Base-by-base conservation (phyloP, 2,888 invertebrate genomes). In the Cotesia congregata region DNA sequence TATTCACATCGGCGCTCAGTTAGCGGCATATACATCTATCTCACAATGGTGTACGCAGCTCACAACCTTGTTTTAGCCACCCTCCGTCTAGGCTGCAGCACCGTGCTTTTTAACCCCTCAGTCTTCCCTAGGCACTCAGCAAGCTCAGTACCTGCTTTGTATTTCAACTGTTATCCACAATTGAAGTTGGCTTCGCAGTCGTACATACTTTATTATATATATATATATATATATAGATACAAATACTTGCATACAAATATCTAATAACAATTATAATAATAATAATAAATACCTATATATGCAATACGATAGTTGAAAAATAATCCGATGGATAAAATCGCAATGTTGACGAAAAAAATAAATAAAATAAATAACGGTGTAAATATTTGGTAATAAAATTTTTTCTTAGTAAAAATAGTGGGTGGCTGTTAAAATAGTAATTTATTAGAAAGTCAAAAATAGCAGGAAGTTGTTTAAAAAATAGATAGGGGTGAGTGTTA, bases 81-180 rank as follows among this genome's bases (percentile, higher is more conserved):
- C 74, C 72, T 72, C 75, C 70, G 73, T 68, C 72, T 41, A 40
- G 71, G 77, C 79, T 65, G 67, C 73, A 67, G 62, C 76, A 68
- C 81, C 82, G 83, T 81, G 81, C 82, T 79, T 79, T 80, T 84
- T 83, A 50, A 82, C 83, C 83, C 83, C 85, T 85, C 86, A 89
- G 88, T 89, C 87, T 88, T 87, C 88, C 87, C 84, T 84, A 86
- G 87, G 88, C 88, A 86, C 87, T 87, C 87, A 86, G 83, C 85
- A 85, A 84, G 85, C 85, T 50, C 85, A 85, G 84, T 77, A 82
- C 80, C 80, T 79, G 65, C 72, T 76, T 79, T 74, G 71, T 78
- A 65, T 76, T 78, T 75, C 65, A 64, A 38, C 15, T n/a, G 39
- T 62, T 39, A 70, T 39, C 17, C 17, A 6, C 70, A 76, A 68